Conservation (phyloP, 2,113 vertebrate genomes). For the Tretioscincus oriximinensis region DNA sequence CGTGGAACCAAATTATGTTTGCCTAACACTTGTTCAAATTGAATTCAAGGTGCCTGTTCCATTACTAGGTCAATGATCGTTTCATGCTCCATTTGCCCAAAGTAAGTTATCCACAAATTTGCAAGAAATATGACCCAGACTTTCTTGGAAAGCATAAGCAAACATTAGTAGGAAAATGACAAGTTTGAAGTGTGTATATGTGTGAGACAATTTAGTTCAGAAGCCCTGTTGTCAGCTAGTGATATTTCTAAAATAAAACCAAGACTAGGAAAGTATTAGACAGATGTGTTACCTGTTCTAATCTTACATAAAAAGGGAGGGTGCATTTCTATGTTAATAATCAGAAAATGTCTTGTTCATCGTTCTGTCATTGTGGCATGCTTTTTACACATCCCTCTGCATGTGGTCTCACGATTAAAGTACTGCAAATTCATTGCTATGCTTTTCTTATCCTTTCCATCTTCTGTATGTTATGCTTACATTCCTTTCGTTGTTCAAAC, state of each 20-base stretch:
- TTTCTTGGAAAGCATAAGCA: no score
- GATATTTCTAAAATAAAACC: neutral
- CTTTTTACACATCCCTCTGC: slow-evolving; percentile 39
- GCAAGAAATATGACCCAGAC: no score
- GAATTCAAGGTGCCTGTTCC: no score
- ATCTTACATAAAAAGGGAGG: slow-evolving; percentile 30
- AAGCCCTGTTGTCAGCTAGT: neutral
- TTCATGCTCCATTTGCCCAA: no score
- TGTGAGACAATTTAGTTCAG: no score
- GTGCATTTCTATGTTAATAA: slow-evolving; percentile 21
- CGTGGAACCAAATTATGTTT: no score
- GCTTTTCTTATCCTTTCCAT: slow-evolving; percentile 8
- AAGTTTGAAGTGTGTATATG: no score
- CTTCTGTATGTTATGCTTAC: neutral
- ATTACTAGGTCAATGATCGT: no score
- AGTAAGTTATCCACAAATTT: no score
- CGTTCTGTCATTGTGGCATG: slow-evolving; percentile 48
- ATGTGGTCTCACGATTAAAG: slow-evolving; percentile 38
- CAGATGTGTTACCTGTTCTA: neutral
- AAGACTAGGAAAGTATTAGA: neutral
- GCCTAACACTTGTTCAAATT: no score
- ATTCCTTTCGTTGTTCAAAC: neutral
- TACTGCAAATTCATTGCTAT: slow-evolving; percentile 18
- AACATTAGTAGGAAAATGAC: neutral
- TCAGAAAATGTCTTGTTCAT: slow-evolving; percentile 16